These are phyloP conservation scores for Monochamus alternatus DNA, from an alignment of 2,888 invertebrate species.

Conservation along the genomic window DNA sequence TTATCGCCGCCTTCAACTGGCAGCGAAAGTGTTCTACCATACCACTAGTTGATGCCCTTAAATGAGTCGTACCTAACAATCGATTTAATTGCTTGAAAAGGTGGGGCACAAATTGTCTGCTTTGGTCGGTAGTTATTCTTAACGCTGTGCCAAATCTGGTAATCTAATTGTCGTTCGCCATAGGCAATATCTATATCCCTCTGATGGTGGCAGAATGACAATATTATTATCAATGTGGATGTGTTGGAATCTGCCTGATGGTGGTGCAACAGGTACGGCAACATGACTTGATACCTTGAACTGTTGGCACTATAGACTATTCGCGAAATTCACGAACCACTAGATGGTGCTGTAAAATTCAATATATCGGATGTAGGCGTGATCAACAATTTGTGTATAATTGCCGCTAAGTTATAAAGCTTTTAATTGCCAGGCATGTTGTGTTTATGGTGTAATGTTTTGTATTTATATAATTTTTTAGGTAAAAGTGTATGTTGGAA, in stretches of 20 bases:
- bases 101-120: constrained; percentile 60
- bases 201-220: constrained; percentile 53
- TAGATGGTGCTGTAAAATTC: too few relatives aligned
- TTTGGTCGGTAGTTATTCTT: constrained; percentile 61
- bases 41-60: constrained; percentile 49
- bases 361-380: too few relatives aligned
- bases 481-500: too few relatives aligned
- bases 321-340: constrained; percentile 40
- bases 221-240: constrained; percentile 59
- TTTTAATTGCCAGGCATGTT: too few relatives aligned
- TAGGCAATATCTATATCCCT: constrained; percentile 42
- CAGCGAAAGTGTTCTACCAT: constrained; percentile 31
- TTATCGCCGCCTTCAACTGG: constrained; percentile 50
- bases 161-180: constrained; percentile 63
- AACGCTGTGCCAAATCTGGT: constrained; percentile 66
- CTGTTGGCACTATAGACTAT: constrained; percentile 62
- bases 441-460: too few relatives aligned
- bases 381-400: too few relatives aligned
- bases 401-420: too few relatives aligned
- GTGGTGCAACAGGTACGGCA: neutral
- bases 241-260: constrained; percentile 32
- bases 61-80: constrained; percentile 50
- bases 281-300: constrained; percentile 61
- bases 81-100: constrained; percentile 54
- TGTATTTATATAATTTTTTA: too few relatives aligned